Conservation (phyloP, 2,113 vertebrate species). For the Grallaria varia region DNA sequence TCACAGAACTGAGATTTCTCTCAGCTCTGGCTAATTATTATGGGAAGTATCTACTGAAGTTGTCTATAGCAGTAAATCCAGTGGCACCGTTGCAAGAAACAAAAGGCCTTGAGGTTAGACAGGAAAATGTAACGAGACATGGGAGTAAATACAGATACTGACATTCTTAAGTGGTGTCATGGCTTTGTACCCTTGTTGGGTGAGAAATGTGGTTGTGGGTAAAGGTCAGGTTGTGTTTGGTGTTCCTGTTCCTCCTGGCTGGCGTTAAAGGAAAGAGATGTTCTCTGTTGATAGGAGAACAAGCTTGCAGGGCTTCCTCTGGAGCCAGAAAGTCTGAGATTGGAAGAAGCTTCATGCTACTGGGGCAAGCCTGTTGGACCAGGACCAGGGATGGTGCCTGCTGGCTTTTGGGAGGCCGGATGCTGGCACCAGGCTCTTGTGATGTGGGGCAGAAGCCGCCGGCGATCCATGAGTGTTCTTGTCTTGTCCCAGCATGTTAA, state of each 20-base stretch:
- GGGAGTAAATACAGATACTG: background rate
- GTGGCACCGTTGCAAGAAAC: background rate
- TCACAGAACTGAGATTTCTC: background rate
- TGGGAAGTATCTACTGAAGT: constrained; percentile 18
- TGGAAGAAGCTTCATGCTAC: background rate
- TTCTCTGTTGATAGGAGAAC: background rate
- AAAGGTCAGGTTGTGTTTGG: background rate
- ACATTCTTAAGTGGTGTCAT: background rate
- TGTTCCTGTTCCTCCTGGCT: background rate
- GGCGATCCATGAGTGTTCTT: background rate
- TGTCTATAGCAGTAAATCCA: constrained; percentile 52
- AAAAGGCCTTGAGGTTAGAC: constrained; percentile 1
- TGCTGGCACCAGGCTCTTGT: background rate
- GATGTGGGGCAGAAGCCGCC: background rate
- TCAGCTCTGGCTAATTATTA: constrained; percentile 42
- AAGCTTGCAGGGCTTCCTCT: background rate
- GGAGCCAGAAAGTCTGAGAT: constrained; percentile 1
- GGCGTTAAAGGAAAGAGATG: background rate
- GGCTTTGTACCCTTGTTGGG: background rate
- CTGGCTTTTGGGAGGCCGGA: background rate
- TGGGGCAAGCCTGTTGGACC: background rate
- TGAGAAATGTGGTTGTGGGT: background rate
- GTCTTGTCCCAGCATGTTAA: background rate
- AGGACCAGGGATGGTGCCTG: background rate
- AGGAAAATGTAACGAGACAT: background rate